Evolutionary conservation across 2,888 invertebrate genomes (phyloP), one percentile per base, ranked within the genome.

Genomic region (Hydrotaea diabolus): DNA sequence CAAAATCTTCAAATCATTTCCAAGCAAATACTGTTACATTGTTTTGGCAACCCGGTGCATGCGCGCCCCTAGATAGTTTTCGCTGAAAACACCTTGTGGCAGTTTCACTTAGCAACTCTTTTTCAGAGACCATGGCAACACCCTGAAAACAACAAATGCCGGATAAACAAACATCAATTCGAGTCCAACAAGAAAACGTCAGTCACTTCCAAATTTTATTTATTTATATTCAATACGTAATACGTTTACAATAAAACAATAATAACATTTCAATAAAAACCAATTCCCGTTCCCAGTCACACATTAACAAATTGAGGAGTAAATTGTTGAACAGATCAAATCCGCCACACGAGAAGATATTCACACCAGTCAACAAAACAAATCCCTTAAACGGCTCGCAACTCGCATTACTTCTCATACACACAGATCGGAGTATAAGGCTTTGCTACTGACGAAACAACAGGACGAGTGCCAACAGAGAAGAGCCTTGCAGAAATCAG

Each of bases 291-390:
- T n/a, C 4, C 15, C 49, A n/a, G 59, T 62, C 23, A 8, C 46
- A 23, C 69, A 46, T 69, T 46, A 46, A 46, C 69, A 69, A 69
- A 69, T 69, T 69, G 46, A 46, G 23, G 43, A 46, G 43, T 46
- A 69, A 69, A 46, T 66, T 66, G 23, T 21, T n/a, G 39, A 8
- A 31, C 15, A 31, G 36, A 23, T 31, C 9, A 62, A 62, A 31
- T 62, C 62, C 62, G 62, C 26, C 62, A 62, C 62, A 62, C 31
- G 36, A 62, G 62, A 36, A 62, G 62, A 31, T 62, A 62, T 62
- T 62, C 62, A 62, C 62, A 62, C 31, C 62, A 62, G n/a, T 62
- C 26, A 26, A 62, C 62, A 26, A 31, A 62, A 62, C 31, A 62
- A 62, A 62, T 62, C 62, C 62, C 62, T 62, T 62, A 62, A 62